Evolutionary conservation across 2,797 vertebrate genomes (phyloP).

Genomic region (Cetoscarus ocellatus): DNA sequence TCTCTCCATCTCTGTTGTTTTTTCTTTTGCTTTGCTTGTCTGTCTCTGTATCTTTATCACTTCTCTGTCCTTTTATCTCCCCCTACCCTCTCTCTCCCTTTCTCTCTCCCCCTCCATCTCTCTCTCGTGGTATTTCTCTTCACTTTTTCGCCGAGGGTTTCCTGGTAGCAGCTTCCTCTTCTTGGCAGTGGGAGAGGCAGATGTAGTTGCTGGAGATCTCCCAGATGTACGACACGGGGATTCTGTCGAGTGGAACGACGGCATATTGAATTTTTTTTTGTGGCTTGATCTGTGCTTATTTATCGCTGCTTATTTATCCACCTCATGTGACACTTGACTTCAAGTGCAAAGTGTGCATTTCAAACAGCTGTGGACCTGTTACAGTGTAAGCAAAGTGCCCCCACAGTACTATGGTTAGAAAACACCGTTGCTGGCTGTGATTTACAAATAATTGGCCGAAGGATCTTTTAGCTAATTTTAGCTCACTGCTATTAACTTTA

Average conservation of each 20-base stretch:
- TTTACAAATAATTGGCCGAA: neutral
- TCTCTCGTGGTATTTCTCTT: slow-evolving; percentile 58
- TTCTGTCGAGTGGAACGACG: slow-evolving; percentile 49
- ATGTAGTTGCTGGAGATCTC: slow-evolving; percentile 51
- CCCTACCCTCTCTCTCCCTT: slow-evolving; percentile 15
- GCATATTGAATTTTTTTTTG: slow-evolving; percentile 38
- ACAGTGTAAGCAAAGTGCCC: neutral
- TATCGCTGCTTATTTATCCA: slow-evolving; percentile 6
- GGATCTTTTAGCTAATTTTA: neutral
- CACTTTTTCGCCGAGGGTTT: slow-evolving; percentile 56
- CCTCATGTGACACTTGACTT: neutral
- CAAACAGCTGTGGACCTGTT: neutral
- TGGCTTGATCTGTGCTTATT: slow-evolving; percentile 17
- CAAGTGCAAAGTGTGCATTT: slow-evolving; percentile 1
- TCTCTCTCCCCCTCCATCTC: slow-evolving; percentile 26
- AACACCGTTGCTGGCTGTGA: neutral
- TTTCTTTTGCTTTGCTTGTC: slow-evolving; percentile 59
- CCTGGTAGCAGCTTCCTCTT: slow-evolving; percentile 56
- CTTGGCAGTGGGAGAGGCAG: slow-evolving; percentile 43
- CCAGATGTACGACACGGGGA: slow-evolving; percentile 43
- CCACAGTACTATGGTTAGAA: neutral
- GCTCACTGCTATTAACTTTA: neutral
- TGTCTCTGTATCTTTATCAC: slow-evolving; percentile 73
- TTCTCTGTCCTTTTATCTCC: slow-evolving; percentile 63
- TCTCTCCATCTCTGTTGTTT: slow-evolving; percentile 66